Conservation (phyloP, 1,140 invertebrate genomes). For the Pseudomyrmex dendroicus region DNA sequence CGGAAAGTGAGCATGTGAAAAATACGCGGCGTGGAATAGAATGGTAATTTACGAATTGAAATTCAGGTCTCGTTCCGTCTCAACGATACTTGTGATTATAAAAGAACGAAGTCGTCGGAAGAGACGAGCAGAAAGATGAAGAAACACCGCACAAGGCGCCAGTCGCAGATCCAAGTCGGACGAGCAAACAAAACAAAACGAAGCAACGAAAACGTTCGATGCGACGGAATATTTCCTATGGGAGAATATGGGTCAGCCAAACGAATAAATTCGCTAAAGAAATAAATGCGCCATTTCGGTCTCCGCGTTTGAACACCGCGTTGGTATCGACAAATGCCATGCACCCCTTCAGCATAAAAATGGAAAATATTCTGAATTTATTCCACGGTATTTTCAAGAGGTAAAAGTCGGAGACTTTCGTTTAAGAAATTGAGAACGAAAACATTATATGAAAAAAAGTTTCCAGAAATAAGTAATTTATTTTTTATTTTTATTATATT, state of each 20-base stretch:
- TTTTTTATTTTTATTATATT: neutral
- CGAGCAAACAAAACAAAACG: slow-evolving; percentile 67
- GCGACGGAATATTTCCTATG: slow-evolving; percentile 8
- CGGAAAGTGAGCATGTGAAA: neutral
- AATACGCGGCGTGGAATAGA: neutral
- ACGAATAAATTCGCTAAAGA: slow-evolving; percentile 1
- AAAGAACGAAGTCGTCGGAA: slow-evolving; percentile 16
- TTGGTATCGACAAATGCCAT: neutral
- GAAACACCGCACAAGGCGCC: slow-evolving; percentile 66
- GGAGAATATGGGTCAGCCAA: slow-evolving; percentile 21
- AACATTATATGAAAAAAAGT: neutral
- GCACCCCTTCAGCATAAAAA: neutral
- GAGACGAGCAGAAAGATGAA: slow-evolving; percentile 14
- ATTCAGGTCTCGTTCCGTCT: neutral
- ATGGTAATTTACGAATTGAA: slow-evolving; percentile 21
- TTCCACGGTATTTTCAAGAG: neutral
- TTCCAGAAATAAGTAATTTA: neutral
- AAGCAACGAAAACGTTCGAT: slow-evolving; percentile 44
- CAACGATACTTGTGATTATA: neutral
- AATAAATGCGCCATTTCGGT: neutral
- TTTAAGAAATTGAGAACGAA: too few relatives aligned
- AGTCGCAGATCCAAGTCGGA: slow-evolving; percentile 64
- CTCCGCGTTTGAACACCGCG: neutral
- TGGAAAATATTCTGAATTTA: neutral
- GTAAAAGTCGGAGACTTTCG: neutral